Conservation (phyloP, 92 coral and sea anemone genomes). For the Montipora capitata region DNA sequence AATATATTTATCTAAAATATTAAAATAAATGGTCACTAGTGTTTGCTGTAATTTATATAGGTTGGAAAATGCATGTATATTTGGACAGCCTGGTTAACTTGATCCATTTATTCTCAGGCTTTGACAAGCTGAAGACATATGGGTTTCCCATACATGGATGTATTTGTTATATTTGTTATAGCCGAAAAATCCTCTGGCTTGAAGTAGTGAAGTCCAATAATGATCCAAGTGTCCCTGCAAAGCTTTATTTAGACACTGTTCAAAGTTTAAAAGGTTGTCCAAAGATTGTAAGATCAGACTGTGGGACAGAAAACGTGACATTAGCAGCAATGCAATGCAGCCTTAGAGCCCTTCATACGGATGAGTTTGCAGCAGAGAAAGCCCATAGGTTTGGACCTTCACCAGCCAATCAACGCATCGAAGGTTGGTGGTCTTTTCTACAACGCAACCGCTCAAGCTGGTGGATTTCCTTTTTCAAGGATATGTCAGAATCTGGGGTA, state of each 20-base stretch:
- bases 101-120: constrained; percentile 37
- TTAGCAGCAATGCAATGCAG: constrained; percentile 73
- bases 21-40: too few relatives aligned
- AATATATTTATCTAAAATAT: too few relatives aligned
- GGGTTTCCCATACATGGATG: constrained; percentile 74
- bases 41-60: too few relatives aligned
- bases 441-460: constrained; percentile 66
- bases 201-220: constrained; percentile 70
- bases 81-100: background rate
- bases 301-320: constrained; percentile 69
- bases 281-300: constrained; percentile 64
- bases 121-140: constrained; percentile 56
- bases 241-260: constrained; percentile 62
- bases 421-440: constrained; percentile 73
- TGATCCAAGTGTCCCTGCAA: constrained; percentile 64
- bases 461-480: constrained; percentile 71
- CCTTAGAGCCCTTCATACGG: constrained; percentile 46
- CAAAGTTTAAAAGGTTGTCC: constrained; percentile 61
- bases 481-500: constrained; percentile 48
- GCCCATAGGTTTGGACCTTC: constrained; percentile 82
- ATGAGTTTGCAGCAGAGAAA: constrained; percentile 65
- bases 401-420: constrained; percentile 67
- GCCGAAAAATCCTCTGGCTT: constrained; percentile 65
- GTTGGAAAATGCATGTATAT: too few relatives aligned
- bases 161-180: constrained; percentile 60